Evolutionary conservation across 2,888 invertebrate genomes (phyloP).

Genomic region (Exephanes ischioxanthus): DNA sequence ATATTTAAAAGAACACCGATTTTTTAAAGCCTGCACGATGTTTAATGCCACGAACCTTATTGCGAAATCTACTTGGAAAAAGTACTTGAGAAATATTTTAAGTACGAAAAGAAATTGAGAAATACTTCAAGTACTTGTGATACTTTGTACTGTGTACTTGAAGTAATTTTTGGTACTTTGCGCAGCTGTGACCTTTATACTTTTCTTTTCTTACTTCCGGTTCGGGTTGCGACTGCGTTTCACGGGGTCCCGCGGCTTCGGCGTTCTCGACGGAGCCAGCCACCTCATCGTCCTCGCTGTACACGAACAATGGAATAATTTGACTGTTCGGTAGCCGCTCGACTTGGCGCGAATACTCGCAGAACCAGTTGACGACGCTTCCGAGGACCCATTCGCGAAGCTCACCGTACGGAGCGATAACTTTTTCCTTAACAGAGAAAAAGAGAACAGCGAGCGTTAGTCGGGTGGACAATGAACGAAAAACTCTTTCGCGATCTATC

Average conservation of each 20-base stretch:
- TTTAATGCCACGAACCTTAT: too few relatives aligned
- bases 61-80: too few relatives aligned
- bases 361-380: conserved; percentile 71
- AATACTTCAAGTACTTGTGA: too few relatives aligned
- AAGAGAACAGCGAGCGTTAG: neutral
- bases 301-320: conserved; percentile 75
- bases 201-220: conserved; percentile 74
- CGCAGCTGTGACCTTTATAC: neutral
- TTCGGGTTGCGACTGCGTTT: conserved; percentile 69
- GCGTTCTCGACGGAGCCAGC: conserved; percentile 35
- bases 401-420: conserved; percentile 76
- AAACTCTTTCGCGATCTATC: neutral
- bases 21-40: too few relatives aligned
- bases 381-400: conserved; percentile 81
- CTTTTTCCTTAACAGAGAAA: conserved; percentile 75
- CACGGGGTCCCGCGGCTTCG: conserved; percentile 25
- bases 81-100: too few relatives aligned
- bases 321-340: conserved; percentile 72
- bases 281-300: conserved; percentile 51
- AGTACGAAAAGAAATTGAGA: too few relatives aligned
- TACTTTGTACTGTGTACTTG: too few relatives aligned
- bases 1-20: too few relatives aligned
- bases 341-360: conserved; percentile 69
- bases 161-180: too few relatives aligned
- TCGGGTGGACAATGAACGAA: neutral